These are phyloP conservation scores for Seriola aureovittata DNA, from an alignment of 2,113 vertebrate species.

Conservation along the genomic window DNA sequence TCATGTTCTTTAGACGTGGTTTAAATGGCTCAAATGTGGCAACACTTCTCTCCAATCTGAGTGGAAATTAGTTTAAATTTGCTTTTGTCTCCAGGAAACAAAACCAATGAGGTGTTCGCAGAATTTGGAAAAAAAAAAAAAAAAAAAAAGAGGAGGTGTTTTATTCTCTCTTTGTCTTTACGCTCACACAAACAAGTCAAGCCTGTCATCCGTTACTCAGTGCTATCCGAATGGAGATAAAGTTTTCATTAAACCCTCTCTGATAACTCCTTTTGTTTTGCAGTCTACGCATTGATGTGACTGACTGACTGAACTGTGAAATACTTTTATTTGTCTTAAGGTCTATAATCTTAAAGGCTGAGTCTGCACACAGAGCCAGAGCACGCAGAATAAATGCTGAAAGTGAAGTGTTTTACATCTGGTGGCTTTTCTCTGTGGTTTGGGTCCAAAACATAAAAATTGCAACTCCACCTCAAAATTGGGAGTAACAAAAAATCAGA, in stretches of 20 bases:
- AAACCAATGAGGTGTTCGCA: neutral
- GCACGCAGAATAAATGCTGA: neutral
- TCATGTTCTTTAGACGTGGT: neutral
- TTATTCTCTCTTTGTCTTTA: conserved; percentile 17
- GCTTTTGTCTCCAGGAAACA: neutral
- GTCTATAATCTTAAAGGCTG: neutral
- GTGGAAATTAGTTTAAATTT: neutral
- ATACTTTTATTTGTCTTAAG: neutral
- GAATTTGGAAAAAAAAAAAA: neutral
- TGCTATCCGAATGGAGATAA: conserved; percentile 33
- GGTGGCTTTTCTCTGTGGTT: neutral
- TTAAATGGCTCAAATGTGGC: neutral
- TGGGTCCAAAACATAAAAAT: neutral
- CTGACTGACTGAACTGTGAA: conserved; percentile 2
- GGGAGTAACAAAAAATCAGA: neutral
- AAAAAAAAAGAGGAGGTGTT: neutral
- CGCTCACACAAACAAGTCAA: conserved; percentile 7
- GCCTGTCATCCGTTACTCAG: conserved; percentile 24
- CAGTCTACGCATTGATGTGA: neutral
- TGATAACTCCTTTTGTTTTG: conserved; percentile 6
- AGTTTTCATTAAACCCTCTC: conserved; percentile 26
- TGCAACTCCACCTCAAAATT: neutral
- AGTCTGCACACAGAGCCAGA: neutral
- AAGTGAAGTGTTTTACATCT: neutral
- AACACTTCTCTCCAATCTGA: neutral